These are phyloP conservation scores for Spinus olivaceus DNA, from an alignment of 2,797 vertebrate species.

Conservation along the genomic window DNA sequence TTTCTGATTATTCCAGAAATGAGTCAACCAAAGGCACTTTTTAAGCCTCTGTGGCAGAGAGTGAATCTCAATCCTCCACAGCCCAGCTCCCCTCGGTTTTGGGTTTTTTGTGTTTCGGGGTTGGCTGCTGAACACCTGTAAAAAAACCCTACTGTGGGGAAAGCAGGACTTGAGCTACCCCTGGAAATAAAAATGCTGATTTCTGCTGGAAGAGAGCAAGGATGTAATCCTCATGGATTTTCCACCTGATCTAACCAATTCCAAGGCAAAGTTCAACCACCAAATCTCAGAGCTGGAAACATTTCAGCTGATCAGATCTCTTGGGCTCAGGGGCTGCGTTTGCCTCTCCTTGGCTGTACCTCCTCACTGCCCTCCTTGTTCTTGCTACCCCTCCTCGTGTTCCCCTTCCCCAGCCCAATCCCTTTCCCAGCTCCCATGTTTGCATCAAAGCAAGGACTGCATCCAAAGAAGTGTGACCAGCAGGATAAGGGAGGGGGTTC, in stretches of 20 bases:
- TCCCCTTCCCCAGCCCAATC: background rate
- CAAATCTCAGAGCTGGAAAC: background rate
- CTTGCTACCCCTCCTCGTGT: background rate
- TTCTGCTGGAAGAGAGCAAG: rapidly evolving
- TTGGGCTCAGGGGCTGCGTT: background rate
- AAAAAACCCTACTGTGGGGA: background rate
- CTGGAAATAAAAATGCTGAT: background rate
- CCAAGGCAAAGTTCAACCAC: background rate
- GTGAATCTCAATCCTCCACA: background rate
- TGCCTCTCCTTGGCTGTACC: background rate
- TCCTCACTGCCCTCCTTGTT: background rate
- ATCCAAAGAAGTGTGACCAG: background rate
- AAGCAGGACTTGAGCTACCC: background rate
- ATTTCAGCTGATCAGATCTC: background rate
- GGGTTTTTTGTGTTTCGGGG: background rate
- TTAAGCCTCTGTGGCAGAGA: background rate
- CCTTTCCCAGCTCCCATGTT: background rate
- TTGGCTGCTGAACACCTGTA: background rate
- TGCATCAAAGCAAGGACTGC: background rate
- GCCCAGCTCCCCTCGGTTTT: background rate
- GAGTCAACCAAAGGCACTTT: background rate
- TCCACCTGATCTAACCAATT: background rate
- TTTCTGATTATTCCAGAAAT: background rate
- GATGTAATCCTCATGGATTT: background rate
- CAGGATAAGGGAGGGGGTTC: background rate